Base-by-base conservation (phyloP, 2,888 invertebrate genomes). In the Drosophila aldrichi region DNA sequence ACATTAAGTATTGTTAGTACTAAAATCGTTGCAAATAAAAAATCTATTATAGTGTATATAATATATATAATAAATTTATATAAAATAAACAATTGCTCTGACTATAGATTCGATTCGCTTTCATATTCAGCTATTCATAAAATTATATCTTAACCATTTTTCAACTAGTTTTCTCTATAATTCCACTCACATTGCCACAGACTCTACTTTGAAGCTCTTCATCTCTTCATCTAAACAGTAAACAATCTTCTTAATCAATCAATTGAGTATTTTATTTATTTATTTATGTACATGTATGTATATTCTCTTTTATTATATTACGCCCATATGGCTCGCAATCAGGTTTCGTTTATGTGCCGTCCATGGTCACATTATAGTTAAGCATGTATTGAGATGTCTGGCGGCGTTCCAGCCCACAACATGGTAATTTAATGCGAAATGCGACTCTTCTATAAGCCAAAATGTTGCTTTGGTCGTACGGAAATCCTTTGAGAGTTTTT, bases 401-500 rank as follows among this genome's bases (percentile, higher is more conserved):
- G 40, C 66, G 36, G 14, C n/a, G 40, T 56, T 48, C 1, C 38
- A 25, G 34, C 40, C 25, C 34, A 48, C 49, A 67, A 66, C 43
- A 67, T 57, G 41, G 49, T 57, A 57, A 66, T 67, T 57, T 16
- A 38, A 67, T 43, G 32, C 22, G 56, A 70, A 70, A 56, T 44
- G 20, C 18, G 44, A 36, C 41, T 32, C 46, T 46, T 22, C 38
- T 18, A 5, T 12, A 18, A 7, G 44, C 10, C 25, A 16, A 14
- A 54, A 40, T 20, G 51, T 14, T 22, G 43, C 20, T 32, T 18
- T 60, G 59, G 46, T 52, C 58, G 48, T 52, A 40, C 36, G 38
- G 36, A 63, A 75, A 67, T 74, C 83, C 84, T 72, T 57, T 61
- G 83, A 74, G 70, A 82, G 54, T 59, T 52, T 54, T 64, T 43